Conservation (phyloP, 2,888 invertebrate genomes). For the Epinotia bilunana region DNA sequence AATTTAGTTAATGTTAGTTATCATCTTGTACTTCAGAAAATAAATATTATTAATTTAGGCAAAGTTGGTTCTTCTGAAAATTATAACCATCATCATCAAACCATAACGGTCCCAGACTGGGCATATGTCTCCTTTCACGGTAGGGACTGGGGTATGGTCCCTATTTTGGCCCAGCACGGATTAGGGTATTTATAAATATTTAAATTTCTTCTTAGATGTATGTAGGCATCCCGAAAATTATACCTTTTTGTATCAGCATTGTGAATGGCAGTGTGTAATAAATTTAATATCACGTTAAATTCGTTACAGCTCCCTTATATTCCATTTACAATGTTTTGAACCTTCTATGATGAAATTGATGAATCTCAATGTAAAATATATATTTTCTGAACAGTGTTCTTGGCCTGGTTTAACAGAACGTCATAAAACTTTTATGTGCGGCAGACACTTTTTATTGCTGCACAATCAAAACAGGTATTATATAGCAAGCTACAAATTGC, state of each 20-base stretch:
- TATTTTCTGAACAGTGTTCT: background rate
- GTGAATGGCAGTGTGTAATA: no score
- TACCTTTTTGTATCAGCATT: no score
- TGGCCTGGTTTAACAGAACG: constrained; percentile 19
- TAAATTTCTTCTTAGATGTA: background rate
- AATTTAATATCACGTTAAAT: no score
- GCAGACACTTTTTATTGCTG: background rate
- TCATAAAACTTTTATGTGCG: background rate
- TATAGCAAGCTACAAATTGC: background rate
- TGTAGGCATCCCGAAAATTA: no score
- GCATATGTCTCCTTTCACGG: background rate
- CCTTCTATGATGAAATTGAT: no score
- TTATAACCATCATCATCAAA: background rate
- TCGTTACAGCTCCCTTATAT: no score
- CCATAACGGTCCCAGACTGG: background rate
- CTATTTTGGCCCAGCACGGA: background rate
- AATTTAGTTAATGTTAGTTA: no score
- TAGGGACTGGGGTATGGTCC: background rate
- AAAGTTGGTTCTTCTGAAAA: background rate
- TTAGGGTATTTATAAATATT: background rate
- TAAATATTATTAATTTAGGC: no score
- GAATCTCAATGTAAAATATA: no score
- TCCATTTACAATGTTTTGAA: no score
- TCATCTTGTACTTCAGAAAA: no score
- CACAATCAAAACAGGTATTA: background rate